Percentiles rank a stretch among this genome's conserved stretches.
phyloP scores from a whole-genome alignment of 1,140 invertebrate species.

The Caerostris extrusa region DNA sequence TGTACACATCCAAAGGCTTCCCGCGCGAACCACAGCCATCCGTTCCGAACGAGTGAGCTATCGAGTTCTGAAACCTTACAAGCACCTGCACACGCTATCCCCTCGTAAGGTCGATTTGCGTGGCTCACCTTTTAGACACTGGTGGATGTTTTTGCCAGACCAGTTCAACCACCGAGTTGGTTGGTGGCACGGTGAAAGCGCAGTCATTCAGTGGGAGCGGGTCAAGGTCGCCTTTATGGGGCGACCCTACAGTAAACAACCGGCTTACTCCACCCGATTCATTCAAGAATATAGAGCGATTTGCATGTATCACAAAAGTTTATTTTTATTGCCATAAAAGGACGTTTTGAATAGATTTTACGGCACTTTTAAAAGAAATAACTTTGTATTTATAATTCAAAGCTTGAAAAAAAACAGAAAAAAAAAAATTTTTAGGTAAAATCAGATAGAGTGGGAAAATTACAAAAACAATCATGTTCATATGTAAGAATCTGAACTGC shows the following conservation, averaged over 20 bases:
- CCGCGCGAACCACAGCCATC: background rate
- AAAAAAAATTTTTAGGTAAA: too few species aligned
- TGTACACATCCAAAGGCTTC: background rate
- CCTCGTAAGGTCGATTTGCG: constrained; percentile 11
- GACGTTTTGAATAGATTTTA: too few species aligned
- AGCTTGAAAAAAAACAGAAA: too few species aligned
- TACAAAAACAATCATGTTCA: too few species aligned
- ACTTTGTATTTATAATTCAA: too few species aligned
- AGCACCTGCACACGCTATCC: constrained; percentile 56
- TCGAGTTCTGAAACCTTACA: constrained; percentile 74
- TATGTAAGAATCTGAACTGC: too few species aligned
- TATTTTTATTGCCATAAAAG: too few species aligned
- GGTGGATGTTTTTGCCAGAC: constrained; percentile 11
- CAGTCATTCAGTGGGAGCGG: background rate
- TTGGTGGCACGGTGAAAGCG: background rate
- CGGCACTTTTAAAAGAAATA: too few species aligned
- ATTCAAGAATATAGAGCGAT: background rate
- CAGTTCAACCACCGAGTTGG: constrained; percentile 68
- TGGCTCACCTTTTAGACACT: background rate
- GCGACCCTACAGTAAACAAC: background rate
- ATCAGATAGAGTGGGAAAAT: too few species aligned
- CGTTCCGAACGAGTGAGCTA: constrained; percentile 58
- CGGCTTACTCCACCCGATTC: background rate
- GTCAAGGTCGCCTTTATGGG: constrained; percentile 12
- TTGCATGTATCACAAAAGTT: background rate